These are phyloP conservation scores for Nasonia oneida DNA, from an alignment of 2,888 invertebrate genomes.

Conservation along the genomic window DNA sequence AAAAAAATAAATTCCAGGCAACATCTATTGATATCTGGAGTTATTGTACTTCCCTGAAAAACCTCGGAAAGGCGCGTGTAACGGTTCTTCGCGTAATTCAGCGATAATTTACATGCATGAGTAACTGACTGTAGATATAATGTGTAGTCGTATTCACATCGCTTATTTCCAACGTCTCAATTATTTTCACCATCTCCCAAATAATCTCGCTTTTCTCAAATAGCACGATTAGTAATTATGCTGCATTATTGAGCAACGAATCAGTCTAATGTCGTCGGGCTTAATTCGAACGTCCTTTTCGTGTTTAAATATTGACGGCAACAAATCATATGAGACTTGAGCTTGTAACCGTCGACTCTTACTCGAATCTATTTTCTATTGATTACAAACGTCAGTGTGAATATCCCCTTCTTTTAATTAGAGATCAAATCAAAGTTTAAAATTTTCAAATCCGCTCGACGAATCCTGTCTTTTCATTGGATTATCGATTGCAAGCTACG, in stretches of 20 bases:
- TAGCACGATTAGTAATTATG: constrained; percentile 27
- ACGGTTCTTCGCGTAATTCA: constrained; percentile 46
- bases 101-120: constrained; percentile 16
- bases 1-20: not conserved
- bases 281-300: constrained; percentile 6
- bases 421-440: constrained; percentile 29
- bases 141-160: not conserved
- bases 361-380: constrained; percentile 37
- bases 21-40: not conserved
- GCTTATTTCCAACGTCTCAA: not conserved
- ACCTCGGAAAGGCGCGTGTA: constrained; percentile 36
- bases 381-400: constrained; percentile 33
- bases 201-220: constrained; percentile 34
- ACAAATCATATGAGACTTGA: constrained; percentile 30
- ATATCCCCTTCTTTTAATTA: not conserved
- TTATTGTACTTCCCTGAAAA: not conserved
- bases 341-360: not conserved
- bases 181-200: constrained; percentile 32
- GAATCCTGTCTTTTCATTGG: constrained; percentile 13
- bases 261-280: not conserved
- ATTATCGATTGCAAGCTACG: constrained; percentile 39
- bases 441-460: not conserved
- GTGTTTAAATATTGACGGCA: constrained; percentile 27
- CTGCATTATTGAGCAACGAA: not conserved
- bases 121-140: not conserved